Evolutionary conservation across 2,888 invertebrate genomes (phyloP).

Genomic region (Sceliomorpha sp.): DNA sequence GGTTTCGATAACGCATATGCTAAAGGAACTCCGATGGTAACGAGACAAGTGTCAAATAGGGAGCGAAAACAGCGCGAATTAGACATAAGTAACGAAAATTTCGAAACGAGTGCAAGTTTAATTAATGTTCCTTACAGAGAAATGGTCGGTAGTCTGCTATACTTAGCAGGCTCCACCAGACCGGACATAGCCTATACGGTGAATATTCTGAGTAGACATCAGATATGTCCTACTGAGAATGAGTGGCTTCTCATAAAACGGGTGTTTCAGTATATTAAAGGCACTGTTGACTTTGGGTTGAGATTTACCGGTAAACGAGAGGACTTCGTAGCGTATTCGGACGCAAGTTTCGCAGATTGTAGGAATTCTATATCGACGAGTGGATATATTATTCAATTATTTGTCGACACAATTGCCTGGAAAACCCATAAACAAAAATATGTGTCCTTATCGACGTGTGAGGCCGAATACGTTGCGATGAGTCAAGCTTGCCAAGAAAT

Average conservation of each 20-base stretch:
- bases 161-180: conserved; percentile 1
- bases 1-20: neutral
- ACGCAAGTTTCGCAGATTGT: conserved; percentile 13
- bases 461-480: conserved; percentile 5
- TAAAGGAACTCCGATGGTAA: neutral
- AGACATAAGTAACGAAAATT: neutral
- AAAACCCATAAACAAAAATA: conserved; percentile 2
- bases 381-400: conserved; percentile 10
- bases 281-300: neutral
- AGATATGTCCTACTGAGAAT: neutral
- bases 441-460: neutral
- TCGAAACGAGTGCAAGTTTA: neutral
- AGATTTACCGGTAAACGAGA: neutral
- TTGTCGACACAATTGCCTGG: conserved; percentile 4
- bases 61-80: conserved; percentile 1
- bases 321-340: neutral
- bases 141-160: conserved; percentile 2
- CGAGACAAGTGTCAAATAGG: neutral
- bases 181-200: neutral
- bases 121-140: conserved; percentile 1
- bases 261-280: neutral
- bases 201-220: neutral
- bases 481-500: conserved; percentile 11
- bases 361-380: conserved; percentile 2
- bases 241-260: no score